Base-by-base conservation (phyloP, 2,888 invertebrate genomes). In the Drosophila dives region DNA sequence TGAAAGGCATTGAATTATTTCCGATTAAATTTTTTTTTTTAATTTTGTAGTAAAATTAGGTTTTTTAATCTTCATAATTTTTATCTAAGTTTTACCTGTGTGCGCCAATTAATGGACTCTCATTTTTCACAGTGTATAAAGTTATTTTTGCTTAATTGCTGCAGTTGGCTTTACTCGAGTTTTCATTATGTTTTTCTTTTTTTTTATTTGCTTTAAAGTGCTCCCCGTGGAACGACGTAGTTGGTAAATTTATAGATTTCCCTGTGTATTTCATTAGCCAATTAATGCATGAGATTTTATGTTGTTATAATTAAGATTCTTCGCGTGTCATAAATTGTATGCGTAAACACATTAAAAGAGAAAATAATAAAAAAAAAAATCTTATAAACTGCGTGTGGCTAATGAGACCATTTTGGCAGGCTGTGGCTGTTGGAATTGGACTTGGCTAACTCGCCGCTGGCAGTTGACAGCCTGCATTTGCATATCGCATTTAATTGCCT, bases 201-300 rank as follows among this genome's bases (percentile, higher is more conserved):
- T 5, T 29, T 74, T 72, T 59, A 75, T 87, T 72, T 58, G 63
- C 61, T 60, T 64, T 64, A 55, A 65, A 83, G 70, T 83, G 72
- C 58, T 83, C 73, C 75, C 66, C 55, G 53, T 11, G 66, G 71
- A 56, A 53, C 70, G 68, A 50, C 12, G 53, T 45, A 17, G 59
- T 68, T 42, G 69, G 48, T 59, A 70, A 64, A 77, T 86, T 82
- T 77, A 80, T 75, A 71, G 38, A 54, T 58, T 63, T 55, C 55
- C 54, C 68, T 48, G 12, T 48, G 50, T 68, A 66, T 80, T 84
- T 88, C 71, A 83, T 88, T 88, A 78, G 64, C 86, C 86, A 81
- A 84, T 88, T 84, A 84, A 72, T 73, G 72, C 56, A 60, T 8
- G 64, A 34, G 59, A 64, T 64, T 69, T 58, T 20, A 51, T 38